Evolutionary conservation across 2,888 invertebrate species (phyloP), one percentile per base, ranked within the genome.

Genomic region (Alsophila aescularia): DNA sequence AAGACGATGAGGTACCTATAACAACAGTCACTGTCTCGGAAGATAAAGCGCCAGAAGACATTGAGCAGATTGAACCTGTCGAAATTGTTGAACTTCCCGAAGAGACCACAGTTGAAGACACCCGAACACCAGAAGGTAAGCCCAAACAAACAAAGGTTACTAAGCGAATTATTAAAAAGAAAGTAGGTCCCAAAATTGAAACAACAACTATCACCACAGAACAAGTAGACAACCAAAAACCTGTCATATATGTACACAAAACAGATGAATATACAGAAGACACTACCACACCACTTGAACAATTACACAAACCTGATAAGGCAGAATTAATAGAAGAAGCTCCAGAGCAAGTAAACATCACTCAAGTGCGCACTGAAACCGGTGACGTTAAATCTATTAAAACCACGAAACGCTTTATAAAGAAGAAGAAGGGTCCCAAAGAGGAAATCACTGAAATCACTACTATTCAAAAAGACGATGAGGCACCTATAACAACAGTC

Each of bases 191-290:
- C 67, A 62, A 71, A 66, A 50, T 78, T 49, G 59, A 72, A 73
- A 73, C 68, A 1, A 78, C 67, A 31, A 34, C 66, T 42, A 70
- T 73, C 12, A 64, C 50, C 0, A 63, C 67, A 9, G 65, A 67
- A 62, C 66, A 64, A 56, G 45, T 49, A 34, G 67, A 67, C 35
- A 63, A 68, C 41, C 47, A 62, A 47, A 73, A 72, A 62, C 77
- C 92, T 64, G 66, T 88, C 68, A 73, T 83, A 50, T 63, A 85
- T 0, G 79, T 90, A 64, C 73, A 83, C 43, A 79, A 78, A 43
- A 70, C 84, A 53, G 52, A 77, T 41, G 81, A 87, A 48, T 42
- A 62, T 29, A 58, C 58, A n/a, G 67, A 71, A 6, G 73, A 70
- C 9, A 59, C 60, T 3, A 45, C 44, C 1, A 58, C 57, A 56